Evolutionary conservation across 2,888 invertebrate species (phyloP).

Genomic region (Dynastes tityus): DNA sequence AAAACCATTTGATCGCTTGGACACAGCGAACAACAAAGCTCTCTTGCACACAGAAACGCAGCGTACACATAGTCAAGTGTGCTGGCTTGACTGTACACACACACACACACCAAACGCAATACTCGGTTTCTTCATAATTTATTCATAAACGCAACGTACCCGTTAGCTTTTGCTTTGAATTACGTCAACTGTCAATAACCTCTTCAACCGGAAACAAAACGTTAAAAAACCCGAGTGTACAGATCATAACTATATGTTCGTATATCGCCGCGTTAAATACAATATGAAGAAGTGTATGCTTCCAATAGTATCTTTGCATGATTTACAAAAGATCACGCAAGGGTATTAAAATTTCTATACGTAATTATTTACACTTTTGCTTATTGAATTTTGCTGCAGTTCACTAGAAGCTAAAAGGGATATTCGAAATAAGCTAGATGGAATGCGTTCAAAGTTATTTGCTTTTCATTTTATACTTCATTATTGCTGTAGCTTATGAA

Average conservation of each 20-base stretch:
- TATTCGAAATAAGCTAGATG: too few relatives aligned
- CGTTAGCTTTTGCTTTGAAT: constrained; percentile 47
- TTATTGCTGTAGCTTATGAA: too few relatives aligned
- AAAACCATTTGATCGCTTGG: constrained; percentile 19
- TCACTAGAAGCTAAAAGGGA: too few relatives aligned
- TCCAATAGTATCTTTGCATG: not conserved
- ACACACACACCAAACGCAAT: constrained; percentile 28
- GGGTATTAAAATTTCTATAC: too few relatives aligned
- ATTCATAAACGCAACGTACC: constrained; percentile 44
- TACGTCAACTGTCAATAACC: constrained; percentile 57
- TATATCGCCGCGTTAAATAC: constrained; percentile 21
- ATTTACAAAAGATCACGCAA: too few relatives aligned
- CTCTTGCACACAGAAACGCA: not conserved
- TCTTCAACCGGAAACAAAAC: constrained; percentile 58
- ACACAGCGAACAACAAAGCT: constrained; percentile 4
- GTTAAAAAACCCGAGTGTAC: constrained; percentile 55
- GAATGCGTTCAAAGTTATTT: too few relatives aligned
- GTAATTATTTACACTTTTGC: too few relatives aligned
- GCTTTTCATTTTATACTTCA: too few relatives aligned
- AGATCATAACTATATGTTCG: constrained; percentile 6
- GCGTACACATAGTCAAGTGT: too few relatives aligned
- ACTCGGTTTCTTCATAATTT: constrained; percentile 43
- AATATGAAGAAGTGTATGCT: not conserved
- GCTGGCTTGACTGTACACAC: not conserved
- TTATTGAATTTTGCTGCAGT: too few relatives aligned